Evolutionary conservation across 2,113 vertebrate species (phyloP).

Genomic region (Chlamydotis undulata): DNA sequence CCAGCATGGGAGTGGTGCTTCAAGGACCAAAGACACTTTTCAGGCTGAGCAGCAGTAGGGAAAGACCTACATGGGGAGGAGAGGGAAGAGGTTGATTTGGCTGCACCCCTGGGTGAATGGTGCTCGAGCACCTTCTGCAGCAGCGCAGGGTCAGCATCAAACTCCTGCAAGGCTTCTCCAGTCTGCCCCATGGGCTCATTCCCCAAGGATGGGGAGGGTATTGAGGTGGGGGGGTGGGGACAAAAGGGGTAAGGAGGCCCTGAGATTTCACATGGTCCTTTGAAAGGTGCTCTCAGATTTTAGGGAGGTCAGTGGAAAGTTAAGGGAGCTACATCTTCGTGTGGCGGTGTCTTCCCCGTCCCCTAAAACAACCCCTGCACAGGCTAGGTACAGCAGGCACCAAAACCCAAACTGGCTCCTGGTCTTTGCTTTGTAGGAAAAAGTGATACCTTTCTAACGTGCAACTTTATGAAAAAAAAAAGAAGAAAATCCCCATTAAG

Average conservation of each 20-base stretch:
- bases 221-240: neutral
- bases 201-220: neutral
- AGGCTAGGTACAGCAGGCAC: neutral
- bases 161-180: neutral
- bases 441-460: neutral
- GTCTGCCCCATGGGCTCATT: neutral
- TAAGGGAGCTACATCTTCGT: neutral
- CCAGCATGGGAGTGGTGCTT: neutral
- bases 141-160: rapidly evolving
- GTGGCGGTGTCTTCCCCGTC: neutral
- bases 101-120: neutral
- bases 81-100: neutral
- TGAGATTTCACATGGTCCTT: neutral
- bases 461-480: neutral
- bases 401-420: neutral
- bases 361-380: neutral
- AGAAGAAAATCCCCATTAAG: neutral
- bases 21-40: neutral
- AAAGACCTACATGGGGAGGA: neutral
- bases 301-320: neutral
- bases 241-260: neutral
- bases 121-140: neutral
- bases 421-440: neutral
- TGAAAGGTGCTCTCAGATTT: neutral
- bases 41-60: neutral